Percentiles rank a stretch among this genome's conserved stretches.
phyloP scores from a whole-genome alignment of 2,113 vertebrate genomes.

The Coreoperca whiteheadi region DNA sequence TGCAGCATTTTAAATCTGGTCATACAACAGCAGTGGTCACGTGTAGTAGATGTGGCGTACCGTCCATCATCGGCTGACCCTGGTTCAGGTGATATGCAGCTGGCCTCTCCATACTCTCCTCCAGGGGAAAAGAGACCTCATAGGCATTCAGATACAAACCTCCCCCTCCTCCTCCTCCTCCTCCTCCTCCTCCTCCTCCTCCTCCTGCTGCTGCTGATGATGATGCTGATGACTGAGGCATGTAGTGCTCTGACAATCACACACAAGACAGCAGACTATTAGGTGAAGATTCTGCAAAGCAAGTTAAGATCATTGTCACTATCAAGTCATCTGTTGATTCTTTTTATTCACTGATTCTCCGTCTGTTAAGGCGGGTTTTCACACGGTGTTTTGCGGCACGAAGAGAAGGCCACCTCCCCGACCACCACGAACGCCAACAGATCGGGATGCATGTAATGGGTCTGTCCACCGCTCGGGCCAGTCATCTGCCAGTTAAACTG shows the following conservation, averaged over 20 bases:
- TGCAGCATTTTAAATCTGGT: too few species aligned
- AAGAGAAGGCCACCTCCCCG: not conserved
- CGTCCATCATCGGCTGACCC: conserved; percentile 81
- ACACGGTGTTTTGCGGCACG: not conserved
- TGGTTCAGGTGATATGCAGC: conserved; percentile 78
- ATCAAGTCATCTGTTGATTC: too few species aligned
- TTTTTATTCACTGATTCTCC: not conserved
- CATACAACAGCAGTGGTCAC: not conserved
- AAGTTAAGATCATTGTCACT: not conserved
- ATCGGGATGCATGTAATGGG: not conserved
- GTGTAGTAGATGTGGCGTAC: conserved; percentile 66
- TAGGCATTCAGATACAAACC: conserved; percentile 85
- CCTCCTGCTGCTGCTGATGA: conserved; percentile 4
- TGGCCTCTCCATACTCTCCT: conserved; percentile 78
- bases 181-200: conserved; percentile 69
- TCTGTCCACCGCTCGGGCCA: not conserved
- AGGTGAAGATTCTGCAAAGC: too few species aligned
- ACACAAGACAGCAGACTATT: not conserved
- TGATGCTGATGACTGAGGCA: conserved; percentile 11
- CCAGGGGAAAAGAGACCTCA: conserved; percentile 86
- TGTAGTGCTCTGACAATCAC: conserved; percentile 59
- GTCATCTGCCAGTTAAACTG: not conserved
- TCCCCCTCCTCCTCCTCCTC: conserved; percentile 59
- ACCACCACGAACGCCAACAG: too few species aligned
- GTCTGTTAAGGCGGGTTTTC: not conserved